Base-by-base conservation (phyloP, 1,140 invertebrate species). In the Drosophila carrolli region DNA sequence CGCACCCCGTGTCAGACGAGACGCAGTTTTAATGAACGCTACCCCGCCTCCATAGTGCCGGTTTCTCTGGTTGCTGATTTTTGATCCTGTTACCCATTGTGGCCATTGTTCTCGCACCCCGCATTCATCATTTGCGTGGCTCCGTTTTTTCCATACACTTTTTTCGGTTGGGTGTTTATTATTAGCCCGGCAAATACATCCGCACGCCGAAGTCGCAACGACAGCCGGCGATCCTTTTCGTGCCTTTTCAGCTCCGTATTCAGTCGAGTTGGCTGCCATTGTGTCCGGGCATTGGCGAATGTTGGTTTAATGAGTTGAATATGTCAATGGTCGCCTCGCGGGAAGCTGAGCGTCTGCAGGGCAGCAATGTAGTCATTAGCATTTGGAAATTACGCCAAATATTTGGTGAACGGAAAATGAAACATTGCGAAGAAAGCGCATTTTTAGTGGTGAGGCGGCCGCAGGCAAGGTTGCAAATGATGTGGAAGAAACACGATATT, bases 141-240 rank as follows among this genome's bases (percentile, higher is more conserved):
- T 56, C 35, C 29, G 14, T 50, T 35, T 47, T 77, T 81, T 56
- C 44, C 60, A 5, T 43, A 58, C 53, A 29, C 35, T 58, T 71
- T 75, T 77, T 80, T 29, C n/a, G 32, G 41, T 65, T 53, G 50
- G 61, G 58, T 88, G 76, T 80, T 89, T 80, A 89, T 88, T 89
- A 89, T 88, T 88, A 86, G 83, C 83, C 84, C 53, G 84, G 84
- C 82, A 86, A 86, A 83, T 75, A 86, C 71, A 86, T 76, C 78
- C 83, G 78, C 78, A 65, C 40, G 57, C 46, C 47, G 65, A 75
- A 60, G 60, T 72, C 56, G 65, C 54, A 58, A 63, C 59, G 61
- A 51, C 46, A 57, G 54, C 54, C 61, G 73, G 29, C 53, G 61
- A 67, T 67, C 16, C 71, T 71, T 73, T 72, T 71, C 51, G 37